Evolutionary conservation across 2,797 vertebrate genomes (phyloP).

Genomic region (Acrossocheilus wenchowensis): DNA sequence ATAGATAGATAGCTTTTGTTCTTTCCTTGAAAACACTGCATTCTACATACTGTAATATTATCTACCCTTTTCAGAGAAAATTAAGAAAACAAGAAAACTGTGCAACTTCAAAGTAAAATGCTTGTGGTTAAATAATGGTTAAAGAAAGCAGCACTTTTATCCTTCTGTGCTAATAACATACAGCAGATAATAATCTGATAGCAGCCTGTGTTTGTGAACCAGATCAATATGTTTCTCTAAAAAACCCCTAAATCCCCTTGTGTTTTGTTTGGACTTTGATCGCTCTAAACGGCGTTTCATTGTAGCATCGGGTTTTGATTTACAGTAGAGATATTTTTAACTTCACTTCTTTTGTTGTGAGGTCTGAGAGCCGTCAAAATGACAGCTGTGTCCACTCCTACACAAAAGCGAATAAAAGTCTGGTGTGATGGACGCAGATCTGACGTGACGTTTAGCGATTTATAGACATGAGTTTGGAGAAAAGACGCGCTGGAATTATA

Average conservation of each 20-base stretch:
- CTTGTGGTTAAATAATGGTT: neutral
- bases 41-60: neutral
- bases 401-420: constrained; percentile 15
- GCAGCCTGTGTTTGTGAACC: constrained; percentile 50
- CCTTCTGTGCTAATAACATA: constrained; percentile 7
- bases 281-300: constrained; percentile 42
- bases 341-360: constrained; percentile 43
- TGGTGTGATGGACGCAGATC: constrained; percentile 16
- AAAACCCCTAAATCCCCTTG: constrained; percentile 61
- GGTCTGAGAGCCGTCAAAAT: constrained; percentile 43
- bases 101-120: neutral
- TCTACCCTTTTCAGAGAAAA: neutral
- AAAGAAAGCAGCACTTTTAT: neutral
- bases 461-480: constrained; percentile 28
- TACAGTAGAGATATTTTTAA: constrained; percentile 38
- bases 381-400: constrained; percentile 24
- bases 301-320: constrained; percentile 31
- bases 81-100: neutral
- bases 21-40: neutral
- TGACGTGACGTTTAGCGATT: neutral
- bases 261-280: constrained; percentile 63
- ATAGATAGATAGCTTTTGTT: neutral
- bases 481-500: constrained; percentile 12
- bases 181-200: constrained; percentile 62
- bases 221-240: constrained; percentile 63